Base-by-base conservation (phyloP, 2,888 invertebrate genomes). In the Xanthorhoe spadicearia region DNA sequence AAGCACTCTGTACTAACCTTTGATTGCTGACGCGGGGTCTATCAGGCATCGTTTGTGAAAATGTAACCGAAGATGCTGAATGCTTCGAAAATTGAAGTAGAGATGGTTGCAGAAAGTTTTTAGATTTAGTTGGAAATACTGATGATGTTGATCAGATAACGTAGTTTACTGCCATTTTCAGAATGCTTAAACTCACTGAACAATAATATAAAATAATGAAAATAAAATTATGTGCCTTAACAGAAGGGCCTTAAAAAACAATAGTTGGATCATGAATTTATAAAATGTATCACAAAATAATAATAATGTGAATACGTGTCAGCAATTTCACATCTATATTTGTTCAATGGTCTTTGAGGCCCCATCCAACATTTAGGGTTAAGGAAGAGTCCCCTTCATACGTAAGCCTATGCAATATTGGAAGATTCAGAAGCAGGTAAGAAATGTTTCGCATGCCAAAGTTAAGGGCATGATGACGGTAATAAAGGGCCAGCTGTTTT, bases 371-470 rank as follows among this genome's bases (percentile, higher is more conserved):
- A 38, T 17, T 19, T 52, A 56, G 23, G 64, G 67, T 67, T 49
- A 51, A 1, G 17, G 28, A 55, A 19, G 49, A 52, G 35, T 69
- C 71, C 64, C 78, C 76, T 84, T 83, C 86, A 83, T 85, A 84
- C 80, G 84, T 83, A 76, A 74, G 74, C 70, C 72, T 74, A 51
- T 83, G 83, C 83, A 85, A 86, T 84, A 85, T 85, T 76, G 77
- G 71, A 77, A 80, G 77, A 84, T 85, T 85, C 77, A 76, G 73
- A 78, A 80, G 77, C 85, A 85, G 87, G 84, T 87, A 89, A 83
- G 83, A 72, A 71, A 72, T 74, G 62, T 69, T 71, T 62, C 67
- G 68, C 66, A 66, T 66, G 63, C 72, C 67, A 61, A 55, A 61
- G 69, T 67, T 68, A 65, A 71, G 72, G 74, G 66, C 68, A 71